Conservation (phyloP, 2,113 vertebrate genomes). For the Myotis yumanensis region DNA sequence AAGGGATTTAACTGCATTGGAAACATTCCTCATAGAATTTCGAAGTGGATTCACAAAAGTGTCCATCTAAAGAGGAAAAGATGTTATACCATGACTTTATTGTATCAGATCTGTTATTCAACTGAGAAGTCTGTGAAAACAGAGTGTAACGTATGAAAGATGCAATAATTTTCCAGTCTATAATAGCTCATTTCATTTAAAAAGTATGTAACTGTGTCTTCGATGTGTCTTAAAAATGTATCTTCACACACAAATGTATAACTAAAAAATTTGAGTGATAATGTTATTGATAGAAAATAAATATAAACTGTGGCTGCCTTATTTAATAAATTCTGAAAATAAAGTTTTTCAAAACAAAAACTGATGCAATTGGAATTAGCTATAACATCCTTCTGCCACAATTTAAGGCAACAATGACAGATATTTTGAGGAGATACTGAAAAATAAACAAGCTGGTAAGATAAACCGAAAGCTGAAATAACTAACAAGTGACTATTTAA, state of each 20-base stretch:
- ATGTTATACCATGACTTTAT: constrained; percentile 66
- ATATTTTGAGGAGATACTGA: background rate
- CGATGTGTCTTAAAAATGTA: background rate
- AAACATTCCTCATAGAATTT: constrained; percentile 99
- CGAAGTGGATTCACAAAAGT: constrained; percentile 98
- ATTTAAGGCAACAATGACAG: background rate
- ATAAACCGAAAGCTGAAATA: constrained; percentile 8
- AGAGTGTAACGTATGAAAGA: constrained; percentile 34
- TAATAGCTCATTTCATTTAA: background rate
- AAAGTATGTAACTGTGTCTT: background rate
- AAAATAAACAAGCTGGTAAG: constrained; percentile 29
- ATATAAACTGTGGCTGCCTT: constrained; percentile 1
- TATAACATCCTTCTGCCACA: background rate
- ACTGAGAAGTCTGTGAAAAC: constrained; percentile 68
- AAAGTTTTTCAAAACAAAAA: constrained; percentile 26
- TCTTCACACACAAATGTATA: background rate
- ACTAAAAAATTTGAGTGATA: background rate
- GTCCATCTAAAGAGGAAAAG: constrained; percentile 92
- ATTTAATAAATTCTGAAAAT: background rate
- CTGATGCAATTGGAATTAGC: background rate
- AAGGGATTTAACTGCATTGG: constrained; percentile 96
- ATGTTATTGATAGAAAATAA: background rate
- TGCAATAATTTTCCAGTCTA: background rate
- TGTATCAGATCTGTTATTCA: constrained; percentile 10
- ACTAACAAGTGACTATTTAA: background rate